Percentiles rank a stretch among this genome's conserved stretches.
Conservation (phyloP, 2,888 invertebrate species). For the Dolichomitus sp. region DNA sequence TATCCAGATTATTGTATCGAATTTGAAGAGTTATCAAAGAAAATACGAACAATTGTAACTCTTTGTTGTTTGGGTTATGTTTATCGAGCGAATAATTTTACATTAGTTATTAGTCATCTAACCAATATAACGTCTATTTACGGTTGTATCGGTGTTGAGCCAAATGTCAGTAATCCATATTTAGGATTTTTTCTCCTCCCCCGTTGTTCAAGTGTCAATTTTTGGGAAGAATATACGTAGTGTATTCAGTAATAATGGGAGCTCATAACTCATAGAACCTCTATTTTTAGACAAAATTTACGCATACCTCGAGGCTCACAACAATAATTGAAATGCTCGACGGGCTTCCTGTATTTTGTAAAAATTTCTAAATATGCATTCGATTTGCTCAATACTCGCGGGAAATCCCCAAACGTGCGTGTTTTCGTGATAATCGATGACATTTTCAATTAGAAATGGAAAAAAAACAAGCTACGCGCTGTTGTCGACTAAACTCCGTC, state of each 20-base stretch:
- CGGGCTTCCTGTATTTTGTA: too few relatives aligned
- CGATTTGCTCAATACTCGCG: neutral
- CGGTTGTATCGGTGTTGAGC: neutral
- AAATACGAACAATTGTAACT: neutral
- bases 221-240: too few relatives aligned
- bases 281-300: too few relatives aligned
- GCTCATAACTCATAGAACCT: too few relatives aligned
- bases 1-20: neutral
- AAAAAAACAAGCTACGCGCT: too few relatives aligned
- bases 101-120: constrained; percentile 4
- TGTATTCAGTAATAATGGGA: too few relatives aligned
- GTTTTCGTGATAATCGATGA: neutral
- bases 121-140: neutral
- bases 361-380: too few relatives aligned
- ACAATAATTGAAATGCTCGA: too few relatives aligned
- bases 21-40: neutral
- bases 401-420: neutral
- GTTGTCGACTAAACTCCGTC: neutral
- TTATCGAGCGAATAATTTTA: neutral
- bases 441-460: neutral
- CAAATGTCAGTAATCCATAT: neutral
- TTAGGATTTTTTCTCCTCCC: too few relatives aligned
- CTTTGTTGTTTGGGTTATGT: neutral
- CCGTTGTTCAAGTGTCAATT: too few relatives aligned
- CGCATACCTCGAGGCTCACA: too few relatives aligned